Conservation (phyloP, 2,888 invertebrate genomes). For the Mycogona germanica region DNA sequence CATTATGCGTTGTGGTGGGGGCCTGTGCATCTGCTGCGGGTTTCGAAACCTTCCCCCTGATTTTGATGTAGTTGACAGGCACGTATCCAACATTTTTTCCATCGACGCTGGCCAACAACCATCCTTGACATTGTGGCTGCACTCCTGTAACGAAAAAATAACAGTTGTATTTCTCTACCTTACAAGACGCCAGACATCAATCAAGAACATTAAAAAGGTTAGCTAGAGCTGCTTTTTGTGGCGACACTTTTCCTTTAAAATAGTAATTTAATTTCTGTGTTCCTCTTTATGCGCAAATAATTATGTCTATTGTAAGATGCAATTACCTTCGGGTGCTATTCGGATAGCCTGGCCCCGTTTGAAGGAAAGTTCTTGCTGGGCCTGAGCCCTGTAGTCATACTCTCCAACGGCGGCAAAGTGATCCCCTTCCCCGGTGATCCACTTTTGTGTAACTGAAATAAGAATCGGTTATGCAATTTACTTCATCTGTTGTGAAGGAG, state of each 20-base stretch:
- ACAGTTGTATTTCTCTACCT: too few relatives aligned
- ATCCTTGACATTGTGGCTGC: constrained; percentile 49
- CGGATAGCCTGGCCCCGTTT: constrained; percentile 59
- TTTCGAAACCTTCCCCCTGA: constrained; percentile 37
- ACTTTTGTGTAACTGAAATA: constrained; percentile 27
- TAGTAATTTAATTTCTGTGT: too few relatives aligned
- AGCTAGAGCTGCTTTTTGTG: too few relatives aligned
- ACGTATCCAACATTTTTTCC: constrained; percentile 40
- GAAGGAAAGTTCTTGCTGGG: constrained; percentile 63
- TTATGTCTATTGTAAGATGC: too few relatives aligned
- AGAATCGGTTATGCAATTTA: too few relatives aligned
- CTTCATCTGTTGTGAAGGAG: too few relatives aligned
- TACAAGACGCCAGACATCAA: too few relatives aligned
- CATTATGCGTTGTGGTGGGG: too few relatives aligned
- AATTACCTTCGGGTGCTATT: constrained; percentile 55
- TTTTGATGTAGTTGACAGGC: constrained; percentile 43
- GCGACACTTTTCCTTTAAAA: too few relatives aligned
- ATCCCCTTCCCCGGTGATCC: constrained; percentile 39
- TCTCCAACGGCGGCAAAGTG: constrained; percentile 44
- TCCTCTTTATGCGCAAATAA: too few relatives aligned
- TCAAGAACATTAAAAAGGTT: too few relatives aligned
- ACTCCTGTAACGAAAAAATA: constrained; percentile 39
- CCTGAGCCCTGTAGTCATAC: constrained; percentile 57
- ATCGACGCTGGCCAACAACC: constrained; percentile 42
- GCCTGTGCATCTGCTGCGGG: too few relatives aligned